Conservation (phyloP, 2,888 invertebrate species). For the Pyralis farinalis region DNA sequence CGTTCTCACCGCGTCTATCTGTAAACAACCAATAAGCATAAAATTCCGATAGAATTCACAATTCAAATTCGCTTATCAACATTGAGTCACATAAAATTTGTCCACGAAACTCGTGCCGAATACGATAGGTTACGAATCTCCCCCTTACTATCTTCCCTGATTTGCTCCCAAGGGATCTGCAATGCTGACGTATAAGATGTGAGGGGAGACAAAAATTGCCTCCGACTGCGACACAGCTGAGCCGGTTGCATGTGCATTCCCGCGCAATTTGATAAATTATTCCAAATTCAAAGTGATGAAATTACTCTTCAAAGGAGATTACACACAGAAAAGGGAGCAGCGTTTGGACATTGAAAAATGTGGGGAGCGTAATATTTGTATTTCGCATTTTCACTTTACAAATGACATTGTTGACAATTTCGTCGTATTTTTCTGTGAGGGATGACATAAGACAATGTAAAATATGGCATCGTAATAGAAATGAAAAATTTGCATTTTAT, state of each 20-base stretch:
- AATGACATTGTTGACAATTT: not conserved
- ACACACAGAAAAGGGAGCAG: slow-evolving; percentile 24
- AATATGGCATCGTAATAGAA: too few species aligned
- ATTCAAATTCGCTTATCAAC: slow-evolving; percentile 40
- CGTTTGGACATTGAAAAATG: slow-evolving; percentile 19
- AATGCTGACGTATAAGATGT: slow-evolving; percentile 44
- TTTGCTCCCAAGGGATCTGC: slow-evolving; percentile 55
- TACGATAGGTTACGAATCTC: slow-evolving; percentile 45
- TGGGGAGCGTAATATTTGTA: slow-evolving; percentile 17
- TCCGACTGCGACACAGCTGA: slow-evolving; percentile 62
- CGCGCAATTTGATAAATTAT: slow-evolving; percentile 73
- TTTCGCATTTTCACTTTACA: not conserved
- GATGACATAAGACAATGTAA: too few species aligned
- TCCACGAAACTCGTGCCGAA: slow-evolving; percentile 38
- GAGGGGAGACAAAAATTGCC: slow-evolving; percentile 65
- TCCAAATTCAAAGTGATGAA: slow-evolving; percentile 60
- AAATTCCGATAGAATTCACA: slow-evolving; percentile 14
- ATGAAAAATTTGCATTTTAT: too few species aligned
- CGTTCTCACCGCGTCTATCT: not conserved
- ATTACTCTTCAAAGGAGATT: slow-evolving; percentile 49
- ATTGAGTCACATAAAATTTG: slow-evolving; percentile 44
- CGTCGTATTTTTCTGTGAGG: not conserved
- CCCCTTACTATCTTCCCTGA: slow-evolving; percentile 38
- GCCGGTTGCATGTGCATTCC: slow-evolving; percentile 64
- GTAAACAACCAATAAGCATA: slow-evolving; percentile 10